A percentile compares a stretch with the other conserved stretches of the same genome.
phyloP scores from a whole-genome alignment of 1,140 invertebrate species.

The Hyphantria cunea region DNA sequence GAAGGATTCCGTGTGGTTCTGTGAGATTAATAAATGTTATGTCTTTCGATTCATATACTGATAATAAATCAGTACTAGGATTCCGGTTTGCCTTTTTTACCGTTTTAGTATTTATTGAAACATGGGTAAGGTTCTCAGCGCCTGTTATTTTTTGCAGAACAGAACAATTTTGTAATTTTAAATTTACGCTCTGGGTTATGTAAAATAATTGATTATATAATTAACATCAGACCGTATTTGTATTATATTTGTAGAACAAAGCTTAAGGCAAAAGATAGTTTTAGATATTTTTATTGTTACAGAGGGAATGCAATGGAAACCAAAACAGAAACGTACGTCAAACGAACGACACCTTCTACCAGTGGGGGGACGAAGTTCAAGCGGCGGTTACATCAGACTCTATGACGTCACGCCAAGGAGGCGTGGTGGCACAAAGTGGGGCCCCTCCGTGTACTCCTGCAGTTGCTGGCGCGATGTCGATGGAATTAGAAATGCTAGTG shows the following conservation, averaged over 20 bases:
- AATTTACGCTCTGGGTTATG: too few relatives aligned
- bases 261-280: too few relatives aligned
- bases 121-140: too few relatives aligned
- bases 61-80: too few relatives aligned
- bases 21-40: constrained; percentile 38
- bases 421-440: constrained; percentile 52
- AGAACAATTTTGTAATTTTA: too few relatives aligned
- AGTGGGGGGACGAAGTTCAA: constrained; percentile 34
- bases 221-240: too few relatives aligned
- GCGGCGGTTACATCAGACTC: constrained; percentile 29
- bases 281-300: constrained; percentile 8
- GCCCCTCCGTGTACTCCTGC: constrained; percentile 39
- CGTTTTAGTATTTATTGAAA: too few relatives aligned
- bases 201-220: too few relatives aligned
- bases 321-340: constrained; percentile 46
- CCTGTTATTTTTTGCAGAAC: too few relatives aligned
- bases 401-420: constrained; percentile 18
- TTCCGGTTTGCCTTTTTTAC: too few relatives aligned
- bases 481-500: constrained; percentile 75
- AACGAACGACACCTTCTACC: constrained; percentile 44
- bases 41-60: too few relatives aligned
- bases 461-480: constrained; percentile 46
- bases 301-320: constrained; percentile 57
- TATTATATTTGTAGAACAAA: too few relatives aligned
- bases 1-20: constrained; percentile 28